Percentiles rank a stretch among this genome's conserved stretches.
These are phyloP conservation scores for Epsilonema sp. DNA, from an alignment of 2,888 invertebrate genomes.

Conservation along the genomic window DNA sequence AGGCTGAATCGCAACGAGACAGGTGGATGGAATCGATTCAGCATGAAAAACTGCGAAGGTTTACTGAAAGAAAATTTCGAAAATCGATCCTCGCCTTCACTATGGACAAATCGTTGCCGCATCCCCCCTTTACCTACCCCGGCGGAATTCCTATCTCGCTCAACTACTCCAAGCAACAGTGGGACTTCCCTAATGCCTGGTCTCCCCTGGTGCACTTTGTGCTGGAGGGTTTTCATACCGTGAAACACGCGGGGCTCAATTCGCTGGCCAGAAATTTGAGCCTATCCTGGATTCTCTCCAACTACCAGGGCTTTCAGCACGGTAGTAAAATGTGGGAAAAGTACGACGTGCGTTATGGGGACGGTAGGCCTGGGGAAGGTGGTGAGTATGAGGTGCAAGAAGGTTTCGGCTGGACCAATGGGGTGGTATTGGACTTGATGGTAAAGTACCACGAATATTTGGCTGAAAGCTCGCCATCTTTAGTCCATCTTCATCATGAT, in stretches of 20 bases:
- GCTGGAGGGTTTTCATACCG: conserved; percentile 7
- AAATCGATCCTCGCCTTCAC: no score
- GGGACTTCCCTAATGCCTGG: conserved; percentile 25
- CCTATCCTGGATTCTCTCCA: conserved; percentile 1
- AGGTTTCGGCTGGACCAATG: no score
- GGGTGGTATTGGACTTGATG: no score
- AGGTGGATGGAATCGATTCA: no score
- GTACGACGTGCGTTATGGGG: conserved; percentile 15
- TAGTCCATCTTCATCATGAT: no score
- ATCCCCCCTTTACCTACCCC: no score
- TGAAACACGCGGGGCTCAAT: background rate
- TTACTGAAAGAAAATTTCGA: no score
- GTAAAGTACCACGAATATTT: no score
- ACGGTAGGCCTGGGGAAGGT: conserved; percentile 15
- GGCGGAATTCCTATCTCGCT: conserved; percentile 18
- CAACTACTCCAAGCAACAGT: conserved; percentile 15
- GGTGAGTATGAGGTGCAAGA: conserved; percentile 17
- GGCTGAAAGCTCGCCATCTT: no score
- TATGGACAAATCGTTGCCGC: no score
- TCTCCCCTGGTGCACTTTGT: conserved; percentile 19
- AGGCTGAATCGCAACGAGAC: no score
- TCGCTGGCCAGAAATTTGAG: background rate
- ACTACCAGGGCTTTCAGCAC: conserved; percentile 1
- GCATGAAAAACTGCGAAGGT: no score
- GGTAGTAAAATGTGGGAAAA: conserved; percentile 15